Evolutionary conservation across 1,140 invertebrate genomes (phyloP), one percentile per base, ranked within the genome.

Genomic region (Solenopsis invicta): DNA sequence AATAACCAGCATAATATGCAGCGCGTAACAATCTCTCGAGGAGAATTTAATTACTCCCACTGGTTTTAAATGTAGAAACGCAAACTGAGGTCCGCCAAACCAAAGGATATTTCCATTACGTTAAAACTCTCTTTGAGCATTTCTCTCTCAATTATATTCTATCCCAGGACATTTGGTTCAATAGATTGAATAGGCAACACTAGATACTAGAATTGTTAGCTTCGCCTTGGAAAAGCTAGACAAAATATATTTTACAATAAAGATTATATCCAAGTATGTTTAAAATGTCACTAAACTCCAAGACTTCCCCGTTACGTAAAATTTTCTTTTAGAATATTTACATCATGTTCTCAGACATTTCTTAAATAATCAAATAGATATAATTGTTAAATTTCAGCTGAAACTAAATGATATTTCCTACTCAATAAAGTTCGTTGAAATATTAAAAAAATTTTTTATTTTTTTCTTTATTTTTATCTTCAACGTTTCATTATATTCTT

Each of bases 11-110:
- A 41, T 75, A 84, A 84, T 84, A 75, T 75, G 41, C 67, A 74
- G 67, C 50, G 50, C 37, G 24, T 59, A 82, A 82, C 67, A 75
- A 56, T 61, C 69, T 74, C n/a, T 29, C 67, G 13, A 75, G 80
- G 80, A 75, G 80, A 75, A 84, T 84, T 74, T 84, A 84, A 84
- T 84, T 84, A 84, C 41, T 74, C 69, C 41, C 80, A 61, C 69
- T 24, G 69, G 54, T 84, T 84, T 81, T 61, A 48, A 82, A 56
- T 50, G 21, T 59, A 56, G 66, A 82, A 72, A 84, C 16, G 80
- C 52, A 74, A 59, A 74, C 69, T 61, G 69, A 61, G 54, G 54
- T 75, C 24, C 54, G 21, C 62, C 48, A 80, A 80, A 84, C 41
- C 24, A 72, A 75, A 75, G 54, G n/a, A 74, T 75, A 84, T 84